phyloP scores from a whole-genome alignment of 2,113 vertebrate genomes.

The Cacatua alba region DNA sequence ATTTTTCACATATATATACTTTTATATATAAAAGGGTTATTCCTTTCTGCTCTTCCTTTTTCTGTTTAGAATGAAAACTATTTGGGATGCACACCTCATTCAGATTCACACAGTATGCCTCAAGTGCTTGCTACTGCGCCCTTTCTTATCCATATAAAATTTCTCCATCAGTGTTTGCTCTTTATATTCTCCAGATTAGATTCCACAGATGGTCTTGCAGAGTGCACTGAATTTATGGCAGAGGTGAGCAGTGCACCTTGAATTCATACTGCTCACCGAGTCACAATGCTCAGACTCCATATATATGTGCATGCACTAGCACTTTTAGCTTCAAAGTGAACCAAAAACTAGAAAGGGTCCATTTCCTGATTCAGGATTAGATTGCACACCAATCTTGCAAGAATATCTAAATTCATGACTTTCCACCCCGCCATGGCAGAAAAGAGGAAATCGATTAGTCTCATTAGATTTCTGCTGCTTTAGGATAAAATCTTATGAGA shows the following conservation, averaged over 20 bases:
- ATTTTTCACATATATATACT: neutral
- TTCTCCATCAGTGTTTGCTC: neutral
- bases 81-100: neutral
- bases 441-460: neutral
- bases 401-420: neutral
- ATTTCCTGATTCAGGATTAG: neutral
- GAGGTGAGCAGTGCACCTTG: neutral
- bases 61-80: neutral
- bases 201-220: neutral
- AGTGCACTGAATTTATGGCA: neutral
- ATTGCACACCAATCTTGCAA: neutral
- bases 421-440: neutral
- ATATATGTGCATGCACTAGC: neutral
- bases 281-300: neutral
- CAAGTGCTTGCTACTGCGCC: neutral
- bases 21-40: neutral
- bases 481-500: neutral
- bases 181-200: conserved; percentile 2
- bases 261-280: neutral
- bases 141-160: neutral
- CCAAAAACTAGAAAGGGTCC: neutral
- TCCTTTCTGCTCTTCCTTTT: neutral
- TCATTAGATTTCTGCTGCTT: neutral
- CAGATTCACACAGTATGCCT: neutral
- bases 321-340: neutral